Evolutionary conservation across 2,797 vertebrate species (phyloP).

Genomic region (Parauchenoglanis punctatus): DNA sequence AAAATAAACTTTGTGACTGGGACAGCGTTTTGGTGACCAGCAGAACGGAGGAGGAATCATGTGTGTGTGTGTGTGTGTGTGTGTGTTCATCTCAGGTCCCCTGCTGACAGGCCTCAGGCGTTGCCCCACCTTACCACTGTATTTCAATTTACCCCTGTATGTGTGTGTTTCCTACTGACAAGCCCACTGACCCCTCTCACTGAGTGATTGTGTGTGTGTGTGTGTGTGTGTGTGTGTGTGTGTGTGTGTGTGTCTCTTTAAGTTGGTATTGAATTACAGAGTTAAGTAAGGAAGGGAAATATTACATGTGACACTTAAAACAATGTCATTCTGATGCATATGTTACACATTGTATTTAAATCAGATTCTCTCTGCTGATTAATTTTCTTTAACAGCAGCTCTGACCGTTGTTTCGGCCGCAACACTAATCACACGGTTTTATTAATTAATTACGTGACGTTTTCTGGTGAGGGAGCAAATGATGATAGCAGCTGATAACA

Average conservation of each 20-base stretch:
- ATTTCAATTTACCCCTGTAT: constrained; percentile 55
- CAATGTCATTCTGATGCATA: background rate
- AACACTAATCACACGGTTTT: too few species aligned
- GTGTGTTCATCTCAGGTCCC: constrained; percentile 49
- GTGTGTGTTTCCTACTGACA: constrained; percentile 14
- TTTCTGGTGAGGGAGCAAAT: background rate
- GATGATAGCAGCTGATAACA: background rate
- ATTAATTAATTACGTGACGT: too few species aligned
- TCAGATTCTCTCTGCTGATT: background rate
- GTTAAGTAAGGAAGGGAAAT: background rate
- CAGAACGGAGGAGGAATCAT: background rate
- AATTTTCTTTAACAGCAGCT: background rate
- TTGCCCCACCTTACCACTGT: constrained; percentile 51
- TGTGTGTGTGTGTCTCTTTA: background rate
- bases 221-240: background rate
- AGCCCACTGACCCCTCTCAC: constrained; percentile 27
- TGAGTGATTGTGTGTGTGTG: background rate
- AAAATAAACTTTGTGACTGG: constrained; percentile 5
- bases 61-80: constrained; percentile 19
- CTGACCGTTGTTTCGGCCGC: background rate
- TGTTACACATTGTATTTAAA: too few species aligned
- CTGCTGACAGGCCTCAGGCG: constrained; percentile 54
- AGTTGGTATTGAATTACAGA: background rate
- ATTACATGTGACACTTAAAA: background rate
- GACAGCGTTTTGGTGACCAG: constrained; percentile 2